Base-by-base conservation (phyloP, 2,888 invertebrate genomes). In the Agrochola litura region DNA sequence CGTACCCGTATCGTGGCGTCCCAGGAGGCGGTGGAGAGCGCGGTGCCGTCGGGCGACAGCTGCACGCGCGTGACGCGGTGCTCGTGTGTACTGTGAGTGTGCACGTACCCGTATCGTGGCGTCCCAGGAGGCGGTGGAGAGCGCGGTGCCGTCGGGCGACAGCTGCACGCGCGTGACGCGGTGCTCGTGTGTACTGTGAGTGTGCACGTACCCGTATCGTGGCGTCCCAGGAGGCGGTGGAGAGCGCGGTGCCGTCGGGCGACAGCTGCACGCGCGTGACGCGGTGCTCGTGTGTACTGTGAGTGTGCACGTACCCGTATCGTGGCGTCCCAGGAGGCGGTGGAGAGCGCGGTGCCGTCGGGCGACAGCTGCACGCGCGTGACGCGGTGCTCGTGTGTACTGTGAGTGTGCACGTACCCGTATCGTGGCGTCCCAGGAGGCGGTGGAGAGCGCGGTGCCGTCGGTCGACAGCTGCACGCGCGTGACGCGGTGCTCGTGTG, bases 161-260 rank as follows among this genome's bases (percentile, higher is more conserved):
- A 30, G 30, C 30, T 30, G 30, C 30, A 30, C 30, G 5, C 37
- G 37, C 37, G 37, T 37, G 37, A 37, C 37, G 37, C 37, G 37
- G 37, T 37, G 37, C 37, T 5, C 37, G 96, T 99, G 99, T 52
- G 52, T 68, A 52, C 67, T 52, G 67, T 49, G 66, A 16, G 67
- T 89, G 37, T 89, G 41, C 89, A 98, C 95, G 99, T 99, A 94
- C 90, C 89, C 95, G 90, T 85, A 95, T 89, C 83, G 95, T 94
- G 91, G 92, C 82, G 93, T 95, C 99, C 99, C 99, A 99, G 92
- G 99, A 99, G 83, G 99, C 99, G 63, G 99, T 99, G 88, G 99
- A 99, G 25, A 99, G 97, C 76, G 99, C 99, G 56, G 99, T 99
- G 83, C 99, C 99, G 97, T 99, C 99, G 69, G 99, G 99, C 78